These are phyloP conservation scores for Noctuana brunneofusca DNA, from an alignment of 2,888 invertebrate species.

Conservation along the genomic window DNA sequence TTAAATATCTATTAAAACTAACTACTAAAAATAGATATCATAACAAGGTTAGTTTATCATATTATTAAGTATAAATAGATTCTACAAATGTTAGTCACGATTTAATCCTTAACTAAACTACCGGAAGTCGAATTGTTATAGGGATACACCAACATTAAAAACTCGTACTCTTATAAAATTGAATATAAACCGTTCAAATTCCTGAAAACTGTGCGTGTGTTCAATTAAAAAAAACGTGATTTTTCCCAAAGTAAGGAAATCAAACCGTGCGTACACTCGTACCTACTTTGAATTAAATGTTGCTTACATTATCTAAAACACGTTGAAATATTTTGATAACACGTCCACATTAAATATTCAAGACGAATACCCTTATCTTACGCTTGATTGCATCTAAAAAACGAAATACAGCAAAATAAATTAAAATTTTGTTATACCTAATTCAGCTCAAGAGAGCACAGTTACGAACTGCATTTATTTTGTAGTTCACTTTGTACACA, in stretches of 20 bases:
- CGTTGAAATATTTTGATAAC: conserved; percentile 24
- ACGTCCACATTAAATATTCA: conserved; percentile 51
- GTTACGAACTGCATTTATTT: too few species aligned
- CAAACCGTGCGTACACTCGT: conserved; percentile 9
- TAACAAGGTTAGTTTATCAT: conserved; percentile 1
- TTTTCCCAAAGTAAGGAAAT: neutral
- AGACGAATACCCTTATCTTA: conserved; percentile 59
- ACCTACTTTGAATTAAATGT: neutral
- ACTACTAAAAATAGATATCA: conserved; percentile 1
- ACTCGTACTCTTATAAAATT: too few species aligned
- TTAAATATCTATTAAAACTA: neutral
- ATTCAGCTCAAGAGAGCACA: too few species aligned
- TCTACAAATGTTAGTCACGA: conserved; percentile 17
- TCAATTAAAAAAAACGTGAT: neutral
- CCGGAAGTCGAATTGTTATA: too few species aligned
- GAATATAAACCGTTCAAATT: neutral
- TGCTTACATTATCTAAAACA: conserved; percentile 19
- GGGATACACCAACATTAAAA: too few species aligned
- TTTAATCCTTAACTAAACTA: neutral
- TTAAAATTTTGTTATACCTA: neutral
- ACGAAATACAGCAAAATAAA: conserved; percentile 29
- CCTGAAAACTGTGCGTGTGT: neutral
- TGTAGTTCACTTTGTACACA: too few species aligned
- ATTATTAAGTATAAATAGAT: neutral
- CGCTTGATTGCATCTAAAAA: conserved; percentile 63